Evolutionary conservation across 2,888 invertebrate species (phyloP), one percentile per base, ranked within the genome.

Genomic region (Drosophila prolongata): DNA sequence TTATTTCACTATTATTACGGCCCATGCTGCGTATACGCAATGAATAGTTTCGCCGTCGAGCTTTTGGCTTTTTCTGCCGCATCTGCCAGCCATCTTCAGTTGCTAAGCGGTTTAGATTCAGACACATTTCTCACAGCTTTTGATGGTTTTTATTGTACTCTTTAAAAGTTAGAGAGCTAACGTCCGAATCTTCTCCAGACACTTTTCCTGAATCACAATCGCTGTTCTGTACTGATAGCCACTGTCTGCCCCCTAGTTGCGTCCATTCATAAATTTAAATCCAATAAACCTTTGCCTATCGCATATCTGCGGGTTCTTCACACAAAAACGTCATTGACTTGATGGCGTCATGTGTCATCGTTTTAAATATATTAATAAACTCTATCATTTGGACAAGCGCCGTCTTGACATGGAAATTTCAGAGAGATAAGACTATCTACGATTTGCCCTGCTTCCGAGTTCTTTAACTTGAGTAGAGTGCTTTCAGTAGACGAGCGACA

Each of bases 361-460:
- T 16, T 46, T 10, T 14, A 19, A 49, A 60, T 49, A 44, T 49
- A 34, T 35, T 55, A 44, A 47, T 44, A 30, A 30, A 46, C 53
- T 52, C 13, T 13, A 59, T 46, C 42, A 19, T 16, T 27, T 37
- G 38, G 49, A 54, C 64, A 43, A 35, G 34, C 65, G 66, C 50
- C 47, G 66, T 66, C 44, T 68, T 50, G 53, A 42, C 46, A 40
- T 50, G 44, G 62, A 61, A 72, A 76, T 59, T 61, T 34, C 40
- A 13, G 13, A 42, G 61, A 86, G 86, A 80, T 83, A 61, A 71
- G 70, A 44, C 67, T 79, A 80, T 79, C 73, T 58, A 49, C 46
- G 40, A 30, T 44, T 38, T 42, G 44, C 24, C 24, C 37, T 37
- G 47, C 46, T 50, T 68, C 50, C 49, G 44, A 68, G 57, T 38